These are phyloP conservation scores for Rhinogobius similis DNA, from an alignment of 2,113 vertebrate species.

Conservation along the genomic window DNA sequence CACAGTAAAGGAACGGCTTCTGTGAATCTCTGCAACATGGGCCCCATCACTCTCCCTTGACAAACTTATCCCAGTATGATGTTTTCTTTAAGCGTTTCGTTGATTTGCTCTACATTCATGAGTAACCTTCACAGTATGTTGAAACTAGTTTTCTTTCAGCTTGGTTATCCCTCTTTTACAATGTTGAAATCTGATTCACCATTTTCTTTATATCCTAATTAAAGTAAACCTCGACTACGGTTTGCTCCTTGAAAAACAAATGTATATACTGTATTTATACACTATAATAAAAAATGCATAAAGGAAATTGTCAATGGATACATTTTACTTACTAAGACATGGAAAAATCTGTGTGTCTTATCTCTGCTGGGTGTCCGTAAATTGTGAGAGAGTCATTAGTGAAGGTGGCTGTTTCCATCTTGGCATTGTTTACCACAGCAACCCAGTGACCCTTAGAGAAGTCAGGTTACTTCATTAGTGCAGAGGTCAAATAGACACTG, in stretches of 20 bases:
- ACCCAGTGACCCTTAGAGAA: slow-evolving; percentile 13
- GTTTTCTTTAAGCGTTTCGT: too few relatives aligned
- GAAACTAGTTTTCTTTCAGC: too few relatives aligned
- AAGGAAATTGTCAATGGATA: background rate
- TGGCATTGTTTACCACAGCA: slow-evolving; percentile 8
- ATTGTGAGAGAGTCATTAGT: slow-evolving; percentile 25
- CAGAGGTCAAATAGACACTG: slow-evolving; percentile 35
- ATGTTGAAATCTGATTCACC: too few relatives aligned
- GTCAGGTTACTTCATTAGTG: slow-evolving; percentile 18
- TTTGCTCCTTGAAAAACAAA: too few relatives aligned
- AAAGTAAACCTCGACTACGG: too few relatives aligned
- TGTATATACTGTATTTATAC: background rate
- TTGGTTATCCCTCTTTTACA: too few relatives aligned
- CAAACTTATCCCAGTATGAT: background rate
- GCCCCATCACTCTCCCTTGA: background rate
- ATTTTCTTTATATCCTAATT: too few relatives aligned
- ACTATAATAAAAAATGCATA: background rate
- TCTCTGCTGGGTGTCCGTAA: slow-evolving; percentile 9
- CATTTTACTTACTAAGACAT: background rate
- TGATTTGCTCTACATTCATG: too few relatives aligned
- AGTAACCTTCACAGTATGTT: too few relatives aligned
- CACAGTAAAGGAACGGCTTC: background rate
- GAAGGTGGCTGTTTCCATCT: slow-evolving; percentile 48
- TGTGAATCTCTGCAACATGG: background rate
- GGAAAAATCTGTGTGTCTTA: slow-evolving; percentile 48